A percentile compares a stretch with the other conserved stretches of the same genome.
phyloP scores from a whole-genome alignment of 2,113 vertebrate genomes.

The Nyctereutes procyonoides region DNA sequence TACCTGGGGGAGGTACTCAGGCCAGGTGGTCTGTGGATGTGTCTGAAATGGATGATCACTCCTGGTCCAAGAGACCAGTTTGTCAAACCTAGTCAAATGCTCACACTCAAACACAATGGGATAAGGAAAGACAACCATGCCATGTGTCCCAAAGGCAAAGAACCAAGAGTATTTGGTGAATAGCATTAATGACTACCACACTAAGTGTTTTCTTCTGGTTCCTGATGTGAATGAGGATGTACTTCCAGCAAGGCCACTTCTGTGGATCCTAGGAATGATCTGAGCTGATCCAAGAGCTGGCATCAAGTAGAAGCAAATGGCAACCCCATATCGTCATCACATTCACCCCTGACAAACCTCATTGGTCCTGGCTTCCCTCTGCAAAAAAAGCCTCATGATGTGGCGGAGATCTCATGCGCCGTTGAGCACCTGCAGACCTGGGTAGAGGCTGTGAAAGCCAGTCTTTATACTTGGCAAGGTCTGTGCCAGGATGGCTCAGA shows the following conservation, averaged over 20 bases:
- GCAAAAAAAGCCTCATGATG: neutral
- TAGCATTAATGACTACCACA: neutral
- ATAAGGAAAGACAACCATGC: neutral
- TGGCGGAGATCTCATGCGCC: neutral
- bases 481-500: neutral
- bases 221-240: neutral
- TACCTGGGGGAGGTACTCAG: neutral
- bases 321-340: neutral
- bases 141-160: neutral
- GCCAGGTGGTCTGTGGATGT: neutral
- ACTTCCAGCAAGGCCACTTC: neutral
- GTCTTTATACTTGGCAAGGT: neutral
- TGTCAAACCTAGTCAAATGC: conserved; percentile 3
- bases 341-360: neutral
- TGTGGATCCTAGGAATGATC: neutral
- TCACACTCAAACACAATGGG: neutral
- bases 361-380: neutral
- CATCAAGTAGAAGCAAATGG: neutral
- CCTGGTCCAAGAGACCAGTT: neutral
- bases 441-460: neutral
- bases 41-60: neutral
- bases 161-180: neutral
- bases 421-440: neutral
- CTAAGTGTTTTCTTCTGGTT: conserved; percentile 3
- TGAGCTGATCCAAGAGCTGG: neutral